Conservation (phyloP, 1,140 invertebrate genomes). For the Glossosoma conforme region DNA sequence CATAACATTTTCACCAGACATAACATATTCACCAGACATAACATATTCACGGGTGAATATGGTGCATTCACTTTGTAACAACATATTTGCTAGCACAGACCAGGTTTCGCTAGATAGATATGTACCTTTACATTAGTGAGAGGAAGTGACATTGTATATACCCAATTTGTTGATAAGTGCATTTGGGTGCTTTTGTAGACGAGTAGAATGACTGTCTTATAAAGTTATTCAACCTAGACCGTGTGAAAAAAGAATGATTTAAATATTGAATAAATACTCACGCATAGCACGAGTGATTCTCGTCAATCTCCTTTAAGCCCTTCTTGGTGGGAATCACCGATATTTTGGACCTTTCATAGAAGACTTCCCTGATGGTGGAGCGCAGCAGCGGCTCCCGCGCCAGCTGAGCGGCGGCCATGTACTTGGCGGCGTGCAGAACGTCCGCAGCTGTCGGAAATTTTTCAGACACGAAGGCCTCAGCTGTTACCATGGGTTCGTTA, state of each 20-base stretch:
- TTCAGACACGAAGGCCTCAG: conserved; percentile 63
- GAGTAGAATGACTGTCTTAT: too few species aligned
- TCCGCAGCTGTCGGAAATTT: conserved; percentile 58
- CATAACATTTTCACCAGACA: too few species aligned
- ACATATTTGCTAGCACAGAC: too few species aligned
- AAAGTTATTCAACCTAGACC: too few species aligned
- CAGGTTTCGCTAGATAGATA: too few species aligned
- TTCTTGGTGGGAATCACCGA: conserved; percentile 82
- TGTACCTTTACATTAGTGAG: too few species aligned
- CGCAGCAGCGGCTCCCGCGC: conserved; percentile 87
- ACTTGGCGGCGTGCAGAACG: conserved; percentile 80
- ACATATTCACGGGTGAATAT: too few species aligned
- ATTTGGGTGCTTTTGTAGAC: too few species aligned
- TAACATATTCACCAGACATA: too few species aligned
- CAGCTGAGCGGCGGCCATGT: conserved; percentile 92
- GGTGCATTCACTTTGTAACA: too few species aligned
- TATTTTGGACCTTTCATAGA: conserved; percentile 85
- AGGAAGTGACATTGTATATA: too few species aligned
- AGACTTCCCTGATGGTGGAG: conserved; percentile 81
- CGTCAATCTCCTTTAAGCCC: conserved; percentile 90
- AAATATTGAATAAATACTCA: conserved; percentile 32
- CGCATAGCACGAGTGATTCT: conserved; percentile 80
- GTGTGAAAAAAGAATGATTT: conserved; percentile 9
- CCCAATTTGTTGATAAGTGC: too few species aligned
- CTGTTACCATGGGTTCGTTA: conserved; percentile 72